Evolutionary conservation across 2,113 vertebrate genomes (phyloP).

Genomic region (Copsychus sechellarum): DNA sequence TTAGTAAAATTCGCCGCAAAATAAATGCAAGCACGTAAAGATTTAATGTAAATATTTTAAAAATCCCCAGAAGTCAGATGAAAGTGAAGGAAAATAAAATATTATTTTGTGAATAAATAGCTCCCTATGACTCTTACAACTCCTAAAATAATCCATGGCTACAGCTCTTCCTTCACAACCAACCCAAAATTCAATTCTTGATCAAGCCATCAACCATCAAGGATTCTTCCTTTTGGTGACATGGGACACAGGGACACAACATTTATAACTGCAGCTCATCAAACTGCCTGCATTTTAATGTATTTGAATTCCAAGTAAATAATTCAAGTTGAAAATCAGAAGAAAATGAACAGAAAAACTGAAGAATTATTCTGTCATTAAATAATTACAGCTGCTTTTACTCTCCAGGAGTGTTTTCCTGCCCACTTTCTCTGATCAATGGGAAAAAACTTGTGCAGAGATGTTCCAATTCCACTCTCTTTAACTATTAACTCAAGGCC

Average conservation of each 20-base stretch:
- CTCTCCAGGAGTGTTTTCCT: conserved; percentile 15
- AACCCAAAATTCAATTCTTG: not conserved
- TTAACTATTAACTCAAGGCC: conserved; percentile 75
- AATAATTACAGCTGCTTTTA: not conserved
- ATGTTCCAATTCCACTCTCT: conserved; percentile 67
- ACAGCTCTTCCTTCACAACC: not conserved
- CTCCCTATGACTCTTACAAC: not conserved
- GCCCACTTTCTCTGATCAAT: conserved; percentile 53
- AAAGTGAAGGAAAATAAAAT: not conserved
- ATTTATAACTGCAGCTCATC: not conserved
- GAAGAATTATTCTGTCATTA: not conserved
- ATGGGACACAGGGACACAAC: not conserved
- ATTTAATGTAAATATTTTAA: not conserved
- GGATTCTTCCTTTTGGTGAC: not conserved
- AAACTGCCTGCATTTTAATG: not conserved
- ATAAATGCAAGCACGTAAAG: not conserved
- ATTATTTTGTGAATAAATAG: not conserved
- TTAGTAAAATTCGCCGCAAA: not conserved
- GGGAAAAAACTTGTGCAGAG: conserved; percentile 29
- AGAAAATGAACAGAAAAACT: not conserved
- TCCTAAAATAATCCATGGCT: not conserved
- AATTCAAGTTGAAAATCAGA: not conserved
- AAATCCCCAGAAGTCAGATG: not conserved
- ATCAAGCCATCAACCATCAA: not conserved
- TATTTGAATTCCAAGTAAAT: not conserved